Evolutionary conservation across 2,888 invertebrate genomes (phyloP).

Genomic region (Clivina fossor): DNA sequence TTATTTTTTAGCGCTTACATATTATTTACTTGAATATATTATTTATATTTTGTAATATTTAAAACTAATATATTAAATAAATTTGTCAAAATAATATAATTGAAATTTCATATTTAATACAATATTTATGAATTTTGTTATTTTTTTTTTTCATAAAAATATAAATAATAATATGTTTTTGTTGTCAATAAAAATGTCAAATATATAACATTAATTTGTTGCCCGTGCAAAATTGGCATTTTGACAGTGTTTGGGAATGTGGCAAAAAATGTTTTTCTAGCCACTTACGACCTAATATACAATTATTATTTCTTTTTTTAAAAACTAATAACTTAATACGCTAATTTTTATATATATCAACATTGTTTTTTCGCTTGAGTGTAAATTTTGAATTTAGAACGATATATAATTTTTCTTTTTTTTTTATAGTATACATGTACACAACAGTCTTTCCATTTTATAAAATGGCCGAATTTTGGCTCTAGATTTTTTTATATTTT

Average conservation of each 20-base stretch:
- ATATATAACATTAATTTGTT: slow-evolving; percentile 14
- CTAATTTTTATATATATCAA: slow-evolving; percentile 15
- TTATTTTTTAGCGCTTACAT: too few species aligned
- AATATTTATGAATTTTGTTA: too few species aligned
- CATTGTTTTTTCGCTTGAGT: slow-evolving; percentile 15
- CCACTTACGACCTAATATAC: slow-evolving; percentile 22
- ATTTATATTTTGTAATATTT: too few species aligned
- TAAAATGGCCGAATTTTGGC: slow-evolving; percentile 66
- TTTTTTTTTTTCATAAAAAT: too few species aligned
- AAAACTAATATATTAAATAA: too few species aligned
- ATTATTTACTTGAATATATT: too few species aligned
- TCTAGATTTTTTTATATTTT: slow-evolving; percentile 34
- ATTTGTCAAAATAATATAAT: too few species aligned
- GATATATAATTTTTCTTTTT: slow-evolving; percentile 40
- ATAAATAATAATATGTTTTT: too few species aligned
- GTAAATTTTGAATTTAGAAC: slow-evolving; percentile 53
- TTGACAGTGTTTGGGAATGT: slow-evolving; percentile 14
- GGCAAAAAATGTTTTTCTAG: slow-evolving; percentile 5
- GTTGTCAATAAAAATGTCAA: too few species aligned
- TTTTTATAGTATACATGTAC: slow-evolving; percentile 60
- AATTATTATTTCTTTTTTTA: too few species aligned
- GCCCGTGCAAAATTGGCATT: too few species aligned
- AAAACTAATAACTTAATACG: slow-evolving; percentile 21
- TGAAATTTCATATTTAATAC: too few species aligned
- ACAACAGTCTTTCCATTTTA: slow-evolving; percentile 62